A percentile compares a stretch with the other conserved stretches of the same genome.
Evolutionary conservation across 2,113 vertebrate species (phyloP).

Genomic region (Synodontis membranacea): DNA sequence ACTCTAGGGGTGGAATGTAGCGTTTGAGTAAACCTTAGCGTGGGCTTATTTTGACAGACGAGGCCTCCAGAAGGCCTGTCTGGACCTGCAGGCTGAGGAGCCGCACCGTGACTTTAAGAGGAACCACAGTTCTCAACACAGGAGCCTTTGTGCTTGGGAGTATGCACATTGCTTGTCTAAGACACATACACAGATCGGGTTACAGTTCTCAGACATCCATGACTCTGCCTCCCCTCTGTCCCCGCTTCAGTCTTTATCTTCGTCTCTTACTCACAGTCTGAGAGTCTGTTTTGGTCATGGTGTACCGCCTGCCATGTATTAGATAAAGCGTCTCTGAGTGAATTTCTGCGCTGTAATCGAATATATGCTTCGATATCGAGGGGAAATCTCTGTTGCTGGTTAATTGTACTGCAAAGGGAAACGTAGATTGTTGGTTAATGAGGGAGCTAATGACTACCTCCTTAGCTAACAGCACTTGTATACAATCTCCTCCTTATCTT

Average conservation of each 20-base stretch:
- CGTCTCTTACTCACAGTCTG: slow-evolving; percentile 36
- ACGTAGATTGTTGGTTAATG: neutral
- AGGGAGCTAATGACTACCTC: neutral
- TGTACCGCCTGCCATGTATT: slow-evolving; percentile 43
- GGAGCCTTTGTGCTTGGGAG: slow-evolving; percentile 45
- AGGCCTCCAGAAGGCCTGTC: slow-evolving; percentile 38
- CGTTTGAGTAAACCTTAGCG: slow-evolving; percentile 40
- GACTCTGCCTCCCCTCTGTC: slow-evolving; percentile 23
- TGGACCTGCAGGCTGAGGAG: slow-evolving; percentile 47
- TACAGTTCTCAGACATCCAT: slow-evolving; percentile 47
- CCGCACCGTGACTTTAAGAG: slow-evolving; percentile 43
- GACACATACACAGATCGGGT: slow-evolving; percentile 46
- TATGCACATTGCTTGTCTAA: slow-evolving; percentile 47
- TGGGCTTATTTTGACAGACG: slow-evolving; percentile 48
- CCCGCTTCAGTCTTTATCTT: slow-evolving; percentile 39
- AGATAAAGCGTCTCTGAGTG: slow-evolving; percentile 24
- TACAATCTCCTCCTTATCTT: neutral
- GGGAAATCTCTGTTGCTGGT: neutral
- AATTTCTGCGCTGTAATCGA: slow-evolving; percentile 27
- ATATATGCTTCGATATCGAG: neutral
- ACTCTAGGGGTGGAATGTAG: slow-evolving; percentile 46
- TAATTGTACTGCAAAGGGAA: slow-evolving; percentile 1
- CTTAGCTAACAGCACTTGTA: neutral
- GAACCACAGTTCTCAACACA: slow-evolving; percentile 47
- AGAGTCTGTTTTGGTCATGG: slow-evolving; percentile 42